Evolutionary conservation across 2,888 invertebrate species (phyloP), one percentile per base, ranked within the genome.

Genomic region (Deroplatys truncata): DNA sequence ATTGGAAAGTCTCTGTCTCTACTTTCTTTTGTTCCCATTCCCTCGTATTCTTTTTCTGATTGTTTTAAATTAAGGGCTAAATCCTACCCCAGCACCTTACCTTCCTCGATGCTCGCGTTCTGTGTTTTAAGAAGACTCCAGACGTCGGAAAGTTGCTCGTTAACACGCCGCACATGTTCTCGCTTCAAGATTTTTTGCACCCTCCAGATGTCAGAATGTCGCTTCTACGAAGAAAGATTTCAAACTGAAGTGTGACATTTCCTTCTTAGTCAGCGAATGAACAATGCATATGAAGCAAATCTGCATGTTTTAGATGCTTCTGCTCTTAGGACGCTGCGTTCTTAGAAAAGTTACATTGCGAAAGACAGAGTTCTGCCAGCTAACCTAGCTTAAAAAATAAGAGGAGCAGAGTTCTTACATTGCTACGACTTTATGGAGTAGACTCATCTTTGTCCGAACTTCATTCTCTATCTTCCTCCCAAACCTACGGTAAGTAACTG

Each of bases 1-100:
- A 88, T 88, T 88, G 88, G 84, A 88, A 88, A 88, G 72, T 88
- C 84, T 49, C 56, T 72, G 56, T 72, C 25, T 72, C 56, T 72
- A 72, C 56, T 72, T 72, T 72, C 56, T 72, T 72, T 72, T 72
- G 56, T 72, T 72, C 56, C 20, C 25, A 72, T 72, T 82, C n/a
- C 87, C 82, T 28, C 82, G 56, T 84, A 43, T 28, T 49, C 28
- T 88, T 35, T 88, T 72, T 88, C 84, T 49, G 83, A 84, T 84
- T 88, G 84, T 88, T 88, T 88, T 29, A 88, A 88, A 56, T 88
- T 84, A 43, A 72, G 49, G 49, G 28, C 85, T 85, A 28, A 85
- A 85, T 72, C 56, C 56, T 72, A 72, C 56, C 56, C 56, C 20
- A 72, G 56, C 56, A 72, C 56, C 56, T 72, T 72, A 25, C 56